Conservation (phyloP, 2,113 vertebrate genomes). For the Oxyruncus cristatus region DNA sequence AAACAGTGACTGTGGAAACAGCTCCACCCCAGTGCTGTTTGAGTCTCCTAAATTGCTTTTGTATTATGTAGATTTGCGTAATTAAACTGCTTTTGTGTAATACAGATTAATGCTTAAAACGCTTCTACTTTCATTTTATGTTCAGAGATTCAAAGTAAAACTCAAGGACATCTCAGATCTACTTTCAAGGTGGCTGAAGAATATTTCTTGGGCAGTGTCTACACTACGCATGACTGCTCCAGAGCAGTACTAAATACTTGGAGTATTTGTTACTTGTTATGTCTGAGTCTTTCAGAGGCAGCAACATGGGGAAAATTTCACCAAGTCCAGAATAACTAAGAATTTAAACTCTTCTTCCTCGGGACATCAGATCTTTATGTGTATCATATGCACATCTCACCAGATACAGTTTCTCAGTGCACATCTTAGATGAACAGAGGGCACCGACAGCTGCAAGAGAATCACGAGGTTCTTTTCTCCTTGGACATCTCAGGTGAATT, state of each 20-base stretch:
- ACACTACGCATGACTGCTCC: rapidly evolving
- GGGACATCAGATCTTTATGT: background rate
- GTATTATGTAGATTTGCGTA: background rate
- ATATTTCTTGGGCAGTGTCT: background rate
- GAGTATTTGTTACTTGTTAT: background rate
- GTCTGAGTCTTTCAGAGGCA: background rate
- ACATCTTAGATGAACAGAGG: background rate
- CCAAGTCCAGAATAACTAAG: background rate
- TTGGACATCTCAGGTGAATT: background rate
- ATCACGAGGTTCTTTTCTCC: background rate
- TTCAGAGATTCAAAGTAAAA: background rate
- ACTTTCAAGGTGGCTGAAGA: background rate
- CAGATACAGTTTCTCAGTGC: background rate
- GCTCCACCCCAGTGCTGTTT: background rate
- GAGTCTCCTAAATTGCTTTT: background rate
- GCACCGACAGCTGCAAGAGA: background rate
- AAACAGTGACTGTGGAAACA: background rate
- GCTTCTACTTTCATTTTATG: background rate
- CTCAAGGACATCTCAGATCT: background rate
- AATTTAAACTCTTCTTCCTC: background rate
- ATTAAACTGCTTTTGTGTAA: background rate
- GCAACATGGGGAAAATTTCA: background rate
- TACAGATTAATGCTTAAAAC: background rate
- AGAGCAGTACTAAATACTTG: background rate
- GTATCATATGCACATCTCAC: background rate